Evolutionary conservation across 2,888 invertebrate species (phyloP).

Genomic region (Drosophila crucigera): DNA sequence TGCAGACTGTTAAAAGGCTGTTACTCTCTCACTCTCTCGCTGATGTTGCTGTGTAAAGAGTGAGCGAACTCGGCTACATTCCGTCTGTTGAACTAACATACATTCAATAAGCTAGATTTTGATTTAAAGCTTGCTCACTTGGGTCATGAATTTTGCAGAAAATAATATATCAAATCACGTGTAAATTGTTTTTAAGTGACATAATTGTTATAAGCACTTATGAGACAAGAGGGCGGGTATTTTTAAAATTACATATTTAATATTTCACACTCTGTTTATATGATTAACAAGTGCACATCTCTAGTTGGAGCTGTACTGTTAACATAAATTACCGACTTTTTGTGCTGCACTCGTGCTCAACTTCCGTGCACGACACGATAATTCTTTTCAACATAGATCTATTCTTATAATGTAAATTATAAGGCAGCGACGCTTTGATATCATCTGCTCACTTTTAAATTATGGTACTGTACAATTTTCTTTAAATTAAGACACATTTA

Average conservation of each 20-base stretch:
- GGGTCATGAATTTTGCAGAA: neutral
- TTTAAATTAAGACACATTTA: neutral
- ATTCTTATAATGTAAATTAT: neutral
- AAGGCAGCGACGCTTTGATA: neutral
- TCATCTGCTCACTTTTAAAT: neutral
- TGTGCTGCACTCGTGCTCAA: conserved; percentile 35
- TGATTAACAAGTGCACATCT: conserved; percentile 25
- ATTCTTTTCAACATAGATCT: neutral
- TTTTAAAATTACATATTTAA: neutral
- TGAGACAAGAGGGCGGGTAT: neutral
- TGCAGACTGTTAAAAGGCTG: conserved; percentile 5
- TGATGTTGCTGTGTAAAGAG: conserved; percentile 2
- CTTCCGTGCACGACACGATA: neutral
- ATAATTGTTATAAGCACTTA: neutral
- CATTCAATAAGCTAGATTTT: neutral
- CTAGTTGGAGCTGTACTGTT: conserved; percentile 21
- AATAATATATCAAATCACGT: neutral
- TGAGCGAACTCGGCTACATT: neutral
- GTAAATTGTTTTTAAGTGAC: neutral
- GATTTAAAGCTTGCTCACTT: neutral
- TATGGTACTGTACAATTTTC: neutral
- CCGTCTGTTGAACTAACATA: neutral
- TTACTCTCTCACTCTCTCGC: conserved; percentile 14
- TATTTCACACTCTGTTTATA: neutral
- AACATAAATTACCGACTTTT: neutral